Evolutionary conservation across 2,888 invertebrate genomes (phyloP).

Genomic region (Spisula subtruncata): DNA sequence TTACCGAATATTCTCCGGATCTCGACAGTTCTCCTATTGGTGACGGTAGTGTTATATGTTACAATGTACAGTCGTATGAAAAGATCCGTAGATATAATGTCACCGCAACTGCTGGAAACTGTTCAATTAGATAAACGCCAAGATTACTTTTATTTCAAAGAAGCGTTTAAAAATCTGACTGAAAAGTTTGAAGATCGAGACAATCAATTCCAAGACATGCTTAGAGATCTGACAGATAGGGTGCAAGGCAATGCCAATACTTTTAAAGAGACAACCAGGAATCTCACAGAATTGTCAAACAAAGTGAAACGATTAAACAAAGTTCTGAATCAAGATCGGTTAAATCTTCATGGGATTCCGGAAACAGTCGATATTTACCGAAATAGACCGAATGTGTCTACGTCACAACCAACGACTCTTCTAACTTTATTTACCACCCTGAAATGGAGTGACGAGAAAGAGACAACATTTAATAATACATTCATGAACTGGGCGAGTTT

Average conservation of each 20-base stretch:
- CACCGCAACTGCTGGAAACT: background rate
- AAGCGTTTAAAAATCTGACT: background rate
- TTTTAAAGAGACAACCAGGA: background rate
- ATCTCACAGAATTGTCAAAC: background rate
- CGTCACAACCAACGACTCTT: constrained; percentile 24
- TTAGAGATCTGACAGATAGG: background rate
- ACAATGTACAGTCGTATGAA: background rate
- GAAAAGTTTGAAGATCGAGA: background rate
- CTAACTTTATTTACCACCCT: constrained; percentile 71
- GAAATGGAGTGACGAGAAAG: constrained; percentile 46
- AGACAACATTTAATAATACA: constrained; percentile 62
- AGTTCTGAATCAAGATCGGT: background rate
- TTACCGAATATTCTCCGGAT: background rate
- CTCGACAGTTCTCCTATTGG: background rate
- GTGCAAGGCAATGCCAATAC: background rate
- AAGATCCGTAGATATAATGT: background rate
- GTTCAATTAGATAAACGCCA: background rate
- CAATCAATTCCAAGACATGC: background rate
- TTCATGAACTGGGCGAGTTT: constrained; percentile 71
- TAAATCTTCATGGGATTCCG: background rate
- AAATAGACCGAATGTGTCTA: background rate
- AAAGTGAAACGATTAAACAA: background rate
- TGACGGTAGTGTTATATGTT: background rate
- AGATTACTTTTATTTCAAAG: background rate
- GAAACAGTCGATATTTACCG: background rate